Percentiles rank a stretch among this genome's conserved stretches.
phyloP scores from a whole-genome alignment of 2,113 vertebrate genomes.

The Dicentrarchus labrax region DNA sequence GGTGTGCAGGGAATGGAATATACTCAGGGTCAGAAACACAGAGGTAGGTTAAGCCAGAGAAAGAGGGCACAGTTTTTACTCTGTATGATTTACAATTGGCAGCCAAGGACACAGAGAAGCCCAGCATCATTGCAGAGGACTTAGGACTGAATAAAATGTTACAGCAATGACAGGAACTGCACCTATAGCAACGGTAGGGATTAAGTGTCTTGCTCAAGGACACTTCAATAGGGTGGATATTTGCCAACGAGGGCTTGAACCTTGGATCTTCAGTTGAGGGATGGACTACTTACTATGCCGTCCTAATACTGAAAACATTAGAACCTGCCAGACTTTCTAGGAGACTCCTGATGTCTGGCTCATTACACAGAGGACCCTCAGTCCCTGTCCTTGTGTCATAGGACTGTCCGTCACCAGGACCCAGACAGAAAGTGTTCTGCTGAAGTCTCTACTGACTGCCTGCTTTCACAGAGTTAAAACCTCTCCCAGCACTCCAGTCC shows the following conservation, averaged over 20 bases:
- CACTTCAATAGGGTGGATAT: slow-evolving; percentile 18
- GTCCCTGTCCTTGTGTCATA: slow-evolving; percentile 3
- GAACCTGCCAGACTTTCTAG: slow-evolving; percentile 7
- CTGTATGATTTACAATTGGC: slow-evolving; percentile 34
- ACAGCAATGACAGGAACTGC: background rate
- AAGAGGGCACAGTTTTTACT: slow-evolving; percentile 4
- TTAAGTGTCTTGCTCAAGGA: slow-evolving; percentile 33
- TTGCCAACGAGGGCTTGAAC: slow-evolving; percentile 33
- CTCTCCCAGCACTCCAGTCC: background rate
- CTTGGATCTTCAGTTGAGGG: background rate
- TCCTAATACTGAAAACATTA: background rate
- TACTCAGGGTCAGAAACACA: slow-evolving; percentile 28
- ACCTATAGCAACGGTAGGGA: background rate
- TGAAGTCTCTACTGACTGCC: background rate
- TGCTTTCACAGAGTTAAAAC: background rate
- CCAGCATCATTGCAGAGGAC: background rate
- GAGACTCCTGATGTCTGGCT: background rate
- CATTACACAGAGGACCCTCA: background rate
- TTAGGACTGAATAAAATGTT: background rate
- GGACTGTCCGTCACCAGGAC: slow-evolving; percentile 12
- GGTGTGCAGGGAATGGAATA: slow-evolving; percentile 22
- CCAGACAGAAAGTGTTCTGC: background rate
- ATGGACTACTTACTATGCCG: background rate
- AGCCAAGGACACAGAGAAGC: slow-evolving; percentile 24
- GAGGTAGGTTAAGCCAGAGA: background rate